Evolutionary conservation across 1,140 invertebrate genomes (phyloP).

Genomic region (Dendroctonus ponderosae): DNA sequence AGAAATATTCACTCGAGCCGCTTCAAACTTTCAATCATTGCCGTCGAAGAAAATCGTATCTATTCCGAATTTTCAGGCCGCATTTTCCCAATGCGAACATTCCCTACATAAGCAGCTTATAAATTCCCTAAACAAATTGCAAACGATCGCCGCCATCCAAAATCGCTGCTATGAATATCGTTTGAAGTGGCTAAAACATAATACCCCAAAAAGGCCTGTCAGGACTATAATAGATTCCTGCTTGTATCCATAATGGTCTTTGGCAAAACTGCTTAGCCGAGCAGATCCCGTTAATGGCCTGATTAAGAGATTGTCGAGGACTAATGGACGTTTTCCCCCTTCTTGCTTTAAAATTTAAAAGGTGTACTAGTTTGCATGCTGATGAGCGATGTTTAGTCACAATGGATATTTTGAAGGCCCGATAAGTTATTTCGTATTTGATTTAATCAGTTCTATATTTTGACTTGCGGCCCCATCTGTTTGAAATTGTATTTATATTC

Average conservation of each 20-base stretch:
- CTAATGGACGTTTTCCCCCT: constrained; percentile 40
- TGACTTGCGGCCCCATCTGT: too few species aligned
- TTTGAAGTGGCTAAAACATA: constrained; percentile 36
- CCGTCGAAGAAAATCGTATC: too few species aligned
- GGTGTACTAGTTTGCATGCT: neutral
- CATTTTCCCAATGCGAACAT: too few species aligned
- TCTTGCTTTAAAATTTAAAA: constrained; percentile 14
- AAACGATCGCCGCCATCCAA: neutral
- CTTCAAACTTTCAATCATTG: too few species aligned
- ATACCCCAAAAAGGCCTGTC: constrained; percentile 40
- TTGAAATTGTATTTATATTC: too few species aligned
- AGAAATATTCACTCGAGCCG: too few species aligned
- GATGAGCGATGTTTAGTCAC: neutral
- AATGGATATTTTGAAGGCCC: too few species aligned
- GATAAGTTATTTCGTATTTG: too few species aligned
- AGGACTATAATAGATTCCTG: constrained; percentile 16
- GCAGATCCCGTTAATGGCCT: constrained; percentile 44
- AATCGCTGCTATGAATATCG: neutral
- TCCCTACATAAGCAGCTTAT: neutral
- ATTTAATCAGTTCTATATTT: too few species aligned
- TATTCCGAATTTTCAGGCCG: too few species aligned
- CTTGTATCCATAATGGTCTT: constrained; percentile 48
- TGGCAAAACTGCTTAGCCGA: constrained; percentile 40
- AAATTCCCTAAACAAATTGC: neutral
- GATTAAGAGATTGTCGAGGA: constrained; percentile 46